A percentile compares a stretch with the other conserved stretches of the same genome.
phyloP scores from a whole-genome alignment of 2,888 invertebrate species.

The Boloria selene region DNA sequence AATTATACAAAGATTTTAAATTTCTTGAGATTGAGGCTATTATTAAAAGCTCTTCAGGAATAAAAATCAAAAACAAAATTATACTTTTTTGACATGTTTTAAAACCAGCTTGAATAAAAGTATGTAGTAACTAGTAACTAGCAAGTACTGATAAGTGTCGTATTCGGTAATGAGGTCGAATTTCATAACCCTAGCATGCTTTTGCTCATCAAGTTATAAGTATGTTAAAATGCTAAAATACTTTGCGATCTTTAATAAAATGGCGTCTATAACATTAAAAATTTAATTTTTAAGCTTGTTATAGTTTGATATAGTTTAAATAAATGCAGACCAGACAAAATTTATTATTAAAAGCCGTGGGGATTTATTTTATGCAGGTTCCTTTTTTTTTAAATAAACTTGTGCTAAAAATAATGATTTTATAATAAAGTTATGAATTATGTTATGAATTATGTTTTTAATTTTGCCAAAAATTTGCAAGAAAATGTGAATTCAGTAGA shows the following conservation, averaged over 20 bases:
- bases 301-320: slow-evolving; percentile 1
- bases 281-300: slow-evolving; percentile 7
- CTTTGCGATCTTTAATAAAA: slow-evolving; percentile 8
- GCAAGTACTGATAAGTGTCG: slow-evolving; percentile 26
- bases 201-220: slow-evolving; percentile 13
- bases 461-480: no score
- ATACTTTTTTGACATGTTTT: slow-evolving; percentile 2
- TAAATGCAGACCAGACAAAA: background rate
- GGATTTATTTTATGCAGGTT: no score
- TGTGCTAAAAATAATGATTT: no score
- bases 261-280: slow-evolving; percentile 28
- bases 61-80: background rate
- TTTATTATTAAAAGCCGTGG: background rate
- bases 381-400: no score
- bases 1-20: no score
- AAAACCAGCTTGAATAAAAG: slow-evolving; percentile 12
- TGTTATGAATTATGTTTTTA: no score
- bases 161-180: slow-evolving; percentile 37
- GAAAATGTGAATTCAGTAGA: no score
- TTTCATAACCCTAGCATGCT: slow-evolving; percentile 34
- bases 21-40: no score
- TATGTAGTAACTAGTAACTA: no score
- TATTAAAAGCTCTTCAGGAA: background rate
- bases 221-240: slow-evolving; percentile 19
- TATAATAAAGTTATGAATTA: no score